Evolutionary conservation across 1,140 invertebrate genomes (phyloP).

Genomic region (Eriocheir sinensis): DNA sequence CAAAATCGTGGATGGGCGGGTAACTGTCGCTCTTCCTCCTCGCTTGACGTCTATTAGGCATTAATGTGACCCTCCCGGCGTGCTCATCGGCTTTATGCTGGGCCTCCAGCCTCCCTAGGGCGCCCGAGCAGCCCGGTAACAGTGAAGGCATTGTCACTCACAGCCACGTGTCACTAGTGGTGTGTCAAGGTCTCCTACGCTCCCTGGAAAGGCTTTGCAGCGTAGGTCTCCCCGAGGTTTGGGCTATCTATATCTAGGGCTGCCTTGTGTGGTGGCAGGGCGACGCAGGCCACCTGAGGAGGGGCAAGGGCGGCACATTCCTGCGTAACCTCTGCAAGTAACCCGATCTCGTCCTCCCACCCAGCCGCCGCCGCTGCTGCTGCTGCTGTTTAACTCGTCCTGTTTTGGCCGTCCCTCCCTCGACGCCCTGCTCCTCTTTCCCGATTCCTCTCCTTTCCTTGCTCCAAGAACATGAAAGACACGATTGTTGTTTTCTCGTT

Average conservation of each 20-base stretch:
- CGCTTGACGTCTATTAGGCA: not conserved
- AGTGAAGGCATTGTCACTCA: not conserved
- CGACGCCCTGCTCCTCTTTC: not conserved
- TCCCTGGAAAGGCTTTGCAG: not conserved
- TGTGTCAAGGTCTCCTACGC: not conserved
- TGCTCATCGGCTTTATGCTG: not conserved
- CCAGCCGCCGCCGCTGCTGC: not conserved
- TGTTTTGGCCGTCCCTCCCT: not conserved
- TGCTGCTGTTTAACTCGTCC: conserved; percentile 23
- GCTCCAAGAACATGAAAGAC: no score
- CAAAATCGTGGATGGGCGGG: no score
- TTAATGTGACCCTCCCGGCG: not conserved
- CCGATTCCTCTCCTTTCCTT: not conserved
- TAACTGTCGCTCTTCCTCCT: not conserved
- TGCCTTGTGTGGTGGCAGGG: conserved; percentile 28
- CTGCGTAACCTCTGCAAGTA: conserved; percentile 64
- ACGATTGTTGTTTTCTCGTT: no score
- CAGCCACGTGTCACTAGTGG: not conserved
- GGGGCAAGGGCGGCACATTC: conserved; percentile 54
- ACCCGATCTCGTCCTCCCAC: conserved; percentile 46
- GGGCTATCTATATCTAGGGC: conserved; percentile 42
- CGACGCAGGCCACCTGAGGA: conserved; percentile 32
- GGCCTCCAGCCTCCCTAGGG: not conserved
- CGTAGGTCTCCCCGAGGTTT: not conserved
- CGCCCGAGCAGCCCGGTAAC: not conserved